Conservation (phyloP, 2,888 invertebrate genomes). For the Exephanes ischioxanthus region DNA sequence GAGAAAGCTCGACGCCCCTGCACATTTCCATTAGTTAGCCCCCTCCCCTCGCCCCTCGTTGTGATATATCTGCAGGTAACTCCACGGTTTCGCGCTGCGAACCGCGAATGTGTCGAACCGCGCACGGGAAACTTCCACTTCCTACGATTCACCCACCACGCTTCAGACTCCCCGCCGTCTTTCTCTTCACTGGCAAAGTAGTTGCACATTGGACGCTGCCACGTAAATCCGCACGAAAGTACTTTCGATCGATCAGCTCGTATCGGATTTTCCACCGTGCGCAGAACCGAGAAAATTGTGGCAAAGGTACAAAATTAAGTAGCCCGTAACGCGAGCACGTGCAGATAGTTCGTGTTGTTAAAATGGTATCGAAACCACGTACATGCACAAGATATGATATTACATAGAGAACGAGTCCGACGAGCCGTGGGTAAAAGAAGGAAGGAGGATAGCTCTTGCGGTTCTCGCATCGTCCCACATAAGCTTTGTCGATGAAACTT, state of each 20-base stretch:
- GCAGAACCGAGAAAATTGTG: background rate
- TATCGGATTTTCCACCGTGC: constrained; percentile 14
- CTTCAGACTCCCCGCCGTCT: constrained; percentile 58
- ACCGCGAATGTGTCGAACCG: constrained; percentile 72
- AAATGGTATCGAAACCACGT: constrained; percentile 17
- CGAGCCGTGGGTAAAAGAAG: constrained; percentile 26
- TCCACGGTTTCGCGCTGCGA: background rate
- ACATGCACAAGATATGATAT: background rate
- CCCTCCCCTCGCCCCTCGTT: constrained; percentile 5
- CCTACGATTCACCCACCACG: constrained; percentile 76
- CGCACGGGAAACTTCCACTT: constrained; percentile 76
- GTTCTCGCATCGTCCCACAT: constrained; percentile 76
- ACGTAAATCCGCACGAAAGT: constrained; percentile 34
- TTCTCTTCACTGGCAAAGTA: constrained; percentile 16
- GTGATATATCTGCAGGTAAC: constrained; percentile 60
- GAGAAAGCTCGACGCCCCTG: constrained; percentile 81
- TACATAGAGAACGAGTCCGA: constrained; percentile 28
- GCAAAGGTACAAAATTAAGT: constrained; percentile 21
- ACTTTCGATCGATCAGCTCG: constrained; percentile 21
- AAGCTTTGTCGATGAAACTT: constrained; percentile 74
- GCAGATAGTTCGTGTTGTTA: constrained; percentile 21
- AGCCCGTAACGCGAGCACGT: constrained; percentile 16
- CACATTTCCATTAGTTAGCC: constrained; percentile 75
- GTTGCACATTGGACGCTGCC: constrained; percentile 29
- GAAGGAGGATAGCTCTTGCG: constrained; percentile 43